Percentiles rank a stretch among this genome's conserved stretches.
phyloP scores from a whole-genome alignment of 2,888 invertebrate species.

The Pachycephus smyrnensis region DNA sequence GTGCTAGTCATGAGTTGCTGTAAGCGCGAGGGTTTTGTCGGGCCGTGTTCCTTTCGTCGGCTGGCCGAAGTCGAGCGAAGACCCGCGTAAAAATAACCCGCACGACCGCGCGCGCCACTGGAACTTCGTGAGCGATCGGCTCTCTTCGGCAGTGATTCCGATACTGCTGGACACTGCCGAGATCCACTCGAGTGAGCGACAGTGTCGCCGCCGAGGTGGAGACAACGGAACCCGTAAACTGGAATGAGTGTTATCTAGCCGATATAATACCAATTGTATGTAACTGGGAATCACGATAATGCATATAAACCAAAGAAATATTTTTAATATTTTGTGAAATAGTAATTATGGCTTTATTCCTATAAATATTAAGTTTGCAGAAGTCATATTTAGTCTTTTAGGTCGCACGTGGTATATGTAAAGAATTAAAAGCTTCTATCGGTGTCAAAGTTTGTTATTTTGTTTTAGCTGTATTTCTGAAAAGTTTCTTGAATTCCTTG shows the following conservation, averaged over 20 bases:
- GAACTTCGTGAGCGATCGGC: slow-evolving; percentile 6
- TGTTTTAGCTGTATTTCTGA: not conserved
- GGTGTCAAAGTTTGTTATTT: too few relatives aligned
- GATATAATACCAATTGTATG: not conserved
- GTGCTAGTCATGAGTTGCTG: not conserved
- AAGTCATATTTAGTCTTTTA: too few relatives aligned
- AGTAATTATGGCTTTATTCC: too few relatives aligned
- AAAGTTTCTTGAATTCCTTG: not conserved
- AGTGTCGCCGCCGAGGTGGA: not conserved
- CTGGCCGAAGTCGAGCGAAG: slow-evolving; percentile 11
- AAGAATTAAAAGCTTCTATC: too few relatives aligned
- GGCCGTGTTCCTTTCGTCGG: slow-evolving; percentile 1
- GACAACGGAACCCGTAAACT: not conserved
- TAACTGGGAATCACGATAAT: not conserved
- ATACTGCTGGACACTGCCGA: not conserved
- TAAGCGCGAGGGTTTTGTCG: not conserved
- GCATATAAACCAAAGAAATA: too few relatives aligned
- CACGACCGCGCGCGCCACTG: slow-evolving; percentile 15
- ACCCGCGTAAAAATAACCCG: slow-evolving; percentile 23
- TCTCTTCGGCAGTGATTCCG: not conserved
- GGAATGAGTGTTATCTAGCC: not conserved
- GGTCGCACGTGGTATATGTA: too few relatives aligned
- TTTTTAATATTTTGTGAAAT: too few relatives aligned
- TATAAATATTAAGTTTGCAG: too few relatives aligned
- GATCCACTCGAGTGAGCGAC: not conserved